Conservation (phyloP, 2,797 vertebrate species). For the Acipenser transmontanus region DNA sequence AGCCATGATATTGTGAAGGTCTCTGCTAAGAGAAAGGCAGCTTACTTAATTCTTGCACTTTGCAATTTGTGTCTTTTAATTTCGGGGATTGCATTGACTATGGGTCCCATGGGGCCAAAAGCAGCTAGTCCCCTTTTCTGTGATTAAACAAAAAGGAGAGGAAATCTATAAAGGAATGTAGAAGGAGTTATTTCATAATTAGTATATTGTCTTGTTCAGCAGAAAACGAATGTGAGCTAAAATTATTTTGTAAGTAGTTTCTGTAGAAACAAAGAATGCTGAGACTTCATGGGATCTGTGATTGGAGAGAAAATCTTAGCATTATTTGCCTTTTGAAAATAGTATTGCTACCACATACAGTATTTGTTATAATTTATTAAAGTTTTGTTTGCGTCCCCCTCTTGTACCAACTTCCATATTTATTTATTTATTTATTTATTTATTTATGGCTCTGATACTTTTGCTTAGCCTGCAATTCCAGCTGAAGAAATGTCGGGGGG, state of each 20-base stretch:
- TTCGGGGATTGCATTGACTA: slow-evolving; percentile 39
- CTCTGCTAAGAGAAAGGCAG: slow-evolving; percentile 29
- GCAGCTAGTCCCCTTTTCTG: slow-evolving; percentile 47
- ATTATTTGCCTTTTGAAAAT: neutral
- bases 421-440: neutral
- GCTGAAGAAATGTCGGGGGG: slow-evolving; percentile 22
- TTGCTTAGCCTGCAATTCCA: slow-evolving; percentile 25
- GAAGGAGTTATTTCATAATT: slow-evolving; percentile 38
- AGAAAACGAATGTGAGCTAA: slow-evolving; percentile 47
- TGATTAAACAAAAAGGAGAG: slow-evolving; percentile 43
- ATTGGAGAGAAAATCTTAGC: too few species aligned
- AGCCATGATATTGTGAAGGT: slow-evolving; percentile 38
- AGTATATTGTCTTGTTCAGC: slow-evolving; percentile 49
- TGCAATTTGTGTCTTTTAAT: slow-evolving; percentile 50
- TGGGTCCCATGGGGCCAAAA: slow-evolving; percentile 35
- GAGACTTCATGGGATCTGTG: slow-evolving; percentile 16
- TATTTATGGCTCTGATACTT: slow-evolving; percentile 21
- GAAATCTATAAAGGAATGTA: slow-evolving; percentile 40
- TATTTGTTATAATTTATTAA: slow-evolving; percentile 26
- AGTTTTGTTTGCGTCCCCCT: slow-evolving; percentile 16
- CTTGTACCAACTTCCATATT: slow-evolving; percentile 13
- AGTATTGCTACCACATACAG: neutral
- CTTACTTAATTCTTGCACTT: slow-evolving; percentile 42
- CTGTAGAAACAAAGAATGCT: slow-evolving; percentile 41
- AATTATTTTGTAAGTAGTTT: slow-evolving; percentile 46